Percentiles rank a stretch among this genome's conserved stretches.
These are phyloP conservation scores for Portevinia maculata DNA, from an alignment of 2,888 invertebrate species.

Conservation along the genomic window DNA sequence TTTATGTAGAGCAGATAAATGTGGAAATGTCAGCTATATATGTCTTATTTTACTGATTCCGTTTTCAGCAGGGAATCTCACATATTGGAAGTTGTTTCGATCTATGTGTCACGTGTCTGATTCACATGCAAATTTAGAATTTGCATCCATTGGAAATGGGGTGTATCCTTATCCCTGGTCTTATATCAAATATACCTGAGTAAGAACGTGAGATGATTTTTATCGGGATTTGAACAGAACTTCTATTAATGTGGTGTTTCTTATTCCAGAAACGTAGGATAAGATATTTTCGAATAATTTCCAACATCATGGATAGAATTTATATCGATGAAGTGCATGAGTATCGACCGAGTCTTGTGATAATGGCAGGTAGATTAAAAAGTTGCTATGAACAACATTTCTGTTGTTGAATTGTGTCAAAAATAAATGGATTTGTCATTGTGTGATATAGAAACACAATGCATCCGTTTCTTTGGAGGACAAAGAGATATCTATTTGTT, in stretches of 20 bases:
- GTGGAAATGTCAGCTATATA: conserved; percentile 32
- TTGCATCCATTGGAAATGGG: conserved; percentile 21
- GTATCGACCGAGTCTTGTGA: no score
- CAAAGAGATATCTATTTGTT: no score
- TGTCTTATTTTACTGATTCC: conserved; percentile 56
- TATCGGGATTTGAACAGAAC: conserved; percentile 7
- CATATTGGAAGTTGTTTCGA: conserved; percentile 24
- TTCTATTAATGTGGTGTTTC: background rate
- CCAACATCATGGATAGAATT: background rate
- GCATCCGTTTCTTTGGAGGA: no score
- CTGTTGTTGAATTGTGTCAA: no score
- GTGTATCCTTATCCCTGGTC: conserved; percentile 7
- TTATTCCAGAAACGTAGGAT: background rate
- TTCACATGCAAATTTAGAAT: conserved; percentile 62
- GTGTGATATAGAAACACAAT: no score
- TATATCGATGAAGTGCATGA: no score
- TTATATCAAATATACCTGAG: conserved; percentile 47
- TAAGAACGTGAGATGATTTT: conserved; percentile 50
- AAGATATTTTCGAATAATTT: background rate
- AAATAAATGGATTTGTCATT: no score
- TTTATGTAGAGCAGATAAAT: conserved; percentile 41
- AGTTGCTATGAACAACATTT: no score
- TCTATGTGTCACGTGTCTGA: conserved; percentile 57
- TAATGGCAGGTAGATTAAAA: no score
- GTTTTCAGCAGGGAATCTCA: conserved; percentile 1